Conservation (phyloP, 1,140 invertebrate species). For the Andrena cerasifolii region DNA sequence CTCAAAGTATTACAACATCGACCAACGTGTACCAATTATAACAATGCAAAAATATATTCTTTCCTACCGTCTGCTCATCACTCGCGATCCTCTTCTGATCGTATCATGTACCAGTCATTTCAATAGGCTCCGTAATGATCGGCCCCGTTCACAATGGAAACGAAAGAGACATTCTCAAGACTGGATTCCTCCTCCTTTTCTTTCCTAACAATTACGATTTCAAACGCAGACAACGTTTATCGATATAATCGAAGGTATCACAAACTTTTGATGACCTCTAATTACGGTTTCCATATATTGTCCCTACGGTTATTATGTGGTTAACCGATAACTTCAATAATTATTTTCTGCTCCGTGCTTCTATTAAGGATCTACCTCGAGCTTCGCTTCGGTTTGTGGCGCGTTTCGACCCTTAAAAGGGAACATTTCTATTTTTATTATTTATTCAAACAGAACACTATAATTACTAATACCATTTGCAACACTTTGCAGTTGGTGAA, state of each 20-base stretch:
- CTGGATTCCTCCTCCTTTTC: neutral
- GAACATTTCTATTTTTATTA: neutral
- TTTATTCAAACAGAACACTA: neutral
- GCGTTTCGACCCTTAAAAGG: neutral
- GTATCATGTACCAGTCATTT: neutral
- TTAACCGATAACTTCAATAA: conserved; percentile 19
- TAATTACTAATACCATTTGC: too few species aligned
- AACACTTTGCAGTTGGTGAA: neutral
- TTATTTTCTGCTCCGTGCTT: neutral
- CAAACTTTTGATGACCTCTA: conserved; percentile 35
- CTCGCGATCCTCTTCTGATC: neutral
- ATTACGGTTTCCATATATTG: conserved; percentile 40
- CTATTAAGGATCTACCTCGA: neutral
- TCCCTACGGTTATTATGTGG: conserved; percentile 29
- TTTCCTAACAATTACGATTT: conserved; percentile 18
- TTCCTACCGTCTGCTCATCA: neutral
- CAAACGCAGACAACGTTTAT: conserved; percentile 27
- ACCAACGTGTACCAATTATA: neutral
- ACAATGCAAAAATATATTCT: neutral
- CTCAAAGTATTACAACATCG: neutral
- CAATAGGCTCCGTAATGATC: conserved; percentile 2
- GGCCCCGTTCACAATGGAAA: neutral
- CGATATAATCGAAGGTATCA: conserved; percentile 39
- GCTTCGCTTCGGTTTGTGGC: neutral
- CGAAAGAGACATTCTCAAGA: neutral